Evolutionary conservation across 1,140 invertebrate genomes (phyloP).

Genomic region (Pinna nobilis): DNA sequence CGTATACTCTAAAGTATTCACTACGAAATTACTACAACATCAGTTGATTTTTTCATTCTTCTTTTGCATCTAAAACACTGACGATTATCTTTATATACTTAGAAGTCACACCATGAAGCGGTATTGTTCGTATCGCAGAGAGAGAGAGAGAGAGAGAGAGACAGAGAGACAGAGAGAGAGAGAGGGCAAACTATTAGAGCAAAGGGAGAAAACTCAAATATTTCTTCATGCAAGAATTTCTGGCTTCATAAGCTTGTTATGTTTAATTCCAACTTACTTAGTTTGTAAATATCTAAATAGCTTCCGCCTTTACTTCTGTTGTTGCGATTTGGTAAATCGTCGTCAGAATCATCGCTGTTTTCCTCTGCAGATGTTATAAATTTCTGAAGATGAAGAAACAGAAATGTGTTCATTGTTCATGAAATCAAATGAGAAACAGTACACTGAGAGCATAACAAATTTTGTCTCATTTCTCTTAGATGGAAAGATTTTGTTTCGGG

Average conservation of each 20-base stretch:
- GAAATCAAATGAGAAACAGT: too few species aligned
- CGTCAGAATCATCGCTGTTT: conserved; percentile 12
- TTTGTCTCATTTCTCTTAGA: neutral
- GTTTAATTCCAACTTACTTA: neutral
- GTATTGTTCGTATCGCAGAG: too few species aligned
- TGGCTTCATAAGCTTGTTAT: neutral
- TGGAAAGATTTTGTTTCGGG: neutral
- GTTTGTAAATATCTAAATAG: conserved; percentile 15
- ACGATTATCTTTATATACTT: too few species aligned
- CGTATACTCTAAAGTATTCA: too few species aligned
- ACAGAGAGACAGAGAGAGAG: too few species aligned
- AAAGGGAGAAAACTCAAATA: neutral
- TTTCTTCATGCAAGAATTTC: neutral
- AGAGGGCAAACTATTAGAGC: neutral
- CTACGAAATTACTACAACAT: too few species aligned
- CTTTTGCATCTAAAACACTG: too few species aligned
- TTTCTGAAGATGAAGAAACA: neutral
- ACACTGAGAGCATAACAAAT: too few species aligned
- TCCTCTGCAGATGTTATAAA: neutral
- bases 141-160: too few species aligned
- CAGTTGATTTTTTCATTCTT: too few species aligned
- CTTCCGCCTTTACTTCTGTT: conserved; percentile 18
- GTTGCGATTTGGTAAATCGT: neutral
- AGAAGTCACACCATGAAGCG: too few species aligned
- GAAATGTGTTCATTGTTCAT: neutral